Evolutionary conservation across 2,113 vertebrate species (phyloP).

Genomic region (Microcebus murinus): DNA sequence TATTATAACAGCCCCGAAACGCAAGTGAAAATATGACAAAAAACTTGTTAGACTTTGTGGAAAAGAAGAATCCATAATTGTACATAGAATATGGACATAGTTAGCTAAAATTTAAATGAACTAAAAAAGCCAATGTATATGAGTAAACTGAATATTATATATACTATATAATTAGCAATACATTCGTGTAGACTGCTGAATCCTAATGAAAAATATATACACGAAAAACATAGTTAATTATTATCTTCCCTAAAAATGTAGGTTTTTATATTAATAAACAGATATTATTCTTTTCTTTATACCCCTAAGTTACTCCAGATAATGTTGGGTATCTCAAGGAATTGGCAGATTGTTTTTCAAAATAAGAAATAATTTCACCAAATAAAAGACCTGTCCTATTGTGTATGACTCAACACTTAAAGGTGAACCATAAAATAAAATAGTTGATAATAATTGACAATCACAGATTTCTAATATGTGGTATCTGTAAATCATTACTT

Average conservation of each 20-base stretch:
- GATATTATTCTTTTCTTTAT: neutral
- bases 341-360: neutral
- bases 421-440: neutral
- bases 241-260: neutral
- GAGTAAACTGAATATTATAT: neutral
- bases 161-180: neutral
- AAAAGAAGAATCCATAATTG: neutral
- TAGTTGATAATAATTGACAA: neutral
- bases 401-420: neutral
- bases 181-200: neutral
- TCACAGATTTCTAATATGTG: neutral
- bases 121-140: neutral
- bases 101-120: neutral
- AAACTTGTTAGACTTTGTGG: neutral
- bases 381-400: neutral
- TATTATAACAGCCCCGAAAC: neutral
- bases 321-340: neutral
- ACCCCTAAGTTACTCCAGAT: neutral
- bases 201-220: neutral
- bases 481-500: neutral
- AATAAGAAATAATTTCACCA: neutral
- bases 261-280: neutral
- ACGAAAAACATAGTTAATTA: neutral
- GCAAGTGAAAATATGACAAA: neutral
- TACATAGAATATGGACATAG: neutral